Base-by-base conservation (phyloP, 2,888 invertebrate species). In the Ophioninae sp. region DNA sequence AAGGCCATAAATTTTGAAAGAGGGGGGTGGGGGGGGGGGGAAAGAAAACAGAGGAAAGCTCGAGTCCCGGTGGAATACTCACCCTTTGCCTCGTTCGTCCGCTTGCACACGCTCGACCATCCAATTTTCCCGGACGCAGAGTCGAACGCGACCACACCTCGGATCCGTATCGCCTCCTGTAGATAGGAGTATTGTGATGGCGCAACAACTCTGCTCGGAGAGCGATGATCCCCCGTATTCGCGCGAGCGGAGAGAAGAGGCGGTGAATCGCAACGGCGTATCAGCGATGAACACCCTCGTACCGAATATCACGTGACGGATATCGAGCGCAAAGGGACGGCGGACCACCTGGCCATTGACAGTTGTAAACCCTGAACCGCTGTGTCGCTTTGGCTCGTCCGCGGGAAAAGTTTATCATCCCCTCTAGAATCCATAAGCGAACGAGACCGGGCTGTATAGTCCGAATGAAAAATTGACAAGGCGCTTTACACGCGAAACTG, bases 381-480 rank as follows among this genome's bases (percentile, higher is more conserved):
- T 65, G 37, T 17, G 23, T 44, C 72, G 44, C 50, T 75, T 57
- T n/a, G 8, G 70, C 10, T 30, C 39, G 0, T 37, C 0, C 59
- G 13, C 30, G n/a, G 44, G 37, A 30, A 75, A 62, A 79, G 62
- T 76, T 68, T 73, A 76, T 68, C 50, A 62, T 72, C 44, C 17
- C 44, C 61, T 62, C 50, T n/a, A 13, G 8, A 69, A 39, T 69
- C 65, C 56, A 79, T 68, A 79, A 21, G 59, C 72, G 44, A 30
- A 75, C 30, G 61, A 79, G 41, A 61, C 61, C 30, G 76, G 57
- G 59, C 64, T 72, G 73, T 37, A 79, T 68, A 62, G 72, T 50
- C 23, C 10, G 59, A 79, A 76, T 84, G 79, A 84, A 81, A 84
- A 79, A 81, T 84, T 79, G 67, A 79, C 72, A 75, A 76, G 68